These are phyloP conservation scores for Platyrinchus mystaceus DNA, from an alignment of 2,797 vertebrate genomes.

Conservation along the genomic window DNA sequence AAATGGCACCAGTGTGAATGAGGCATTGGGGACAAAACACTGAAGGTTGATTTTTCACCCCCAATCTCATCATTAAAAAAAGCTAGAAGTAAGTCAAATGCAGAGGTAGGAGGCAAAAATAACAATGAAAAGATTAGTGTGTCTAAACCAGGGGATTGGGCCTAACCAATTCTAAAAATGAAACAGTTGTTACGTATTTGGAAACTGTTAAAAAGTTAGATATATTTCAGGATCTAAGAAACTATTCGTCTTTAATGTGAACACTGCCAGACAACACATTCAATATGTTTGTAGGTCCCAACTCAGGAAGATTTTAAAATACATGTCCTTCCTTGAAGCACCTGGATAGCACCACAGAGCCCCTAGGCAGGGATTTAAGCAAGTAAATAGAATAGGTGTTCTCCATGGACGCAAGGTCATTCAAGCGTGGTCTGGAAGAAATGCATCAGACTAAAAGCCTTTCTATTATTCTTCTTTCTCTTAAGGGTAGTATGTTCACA, in stretches of 20 bases:
- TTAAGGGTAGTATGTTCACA: not conserved
- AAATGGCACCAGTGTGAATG: not conserved
- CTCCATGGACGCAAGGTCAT: not conserved
- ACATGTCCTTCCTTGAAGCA: not conserved
- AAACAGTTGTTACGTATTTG: not conserved
- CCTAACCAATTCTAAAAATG: not conserved
- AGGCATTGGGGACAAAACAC: not conserved
- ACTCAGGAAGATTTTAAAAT: not conserved
- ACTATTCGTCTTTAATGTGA: not conserved
- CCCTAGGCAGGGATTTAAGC: not conserved
- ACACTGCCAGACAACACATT: not conserved
- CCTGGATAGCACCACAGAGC: not conserved
- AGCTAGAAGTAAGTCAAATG: not conserved
- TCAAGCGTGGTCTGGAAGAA: not conserved
- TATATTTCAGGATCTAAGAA: not conserved
- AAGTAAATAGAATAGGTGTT: not conserved
- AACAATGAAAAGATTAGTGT: not conserved
- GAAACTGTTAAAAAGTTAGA: not conserved
- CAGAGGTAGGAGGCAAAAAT: not conserved
- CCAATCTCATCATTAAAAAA: not conserved
- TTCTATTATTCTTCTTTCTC: not conserved
- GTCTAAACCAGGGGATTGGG: not conserved
- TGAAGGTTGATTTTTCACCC: not conserved
- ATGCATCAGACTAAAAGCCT: not conserved
- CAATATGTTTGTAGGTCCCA: not conserved